A percentile compares a stretch with the other conserved stretches of the same genome.
phyloP scores from a whole-genome alignment of 2,888 invertebrate species.

The Troglohyphantes excavatus region DNA sequence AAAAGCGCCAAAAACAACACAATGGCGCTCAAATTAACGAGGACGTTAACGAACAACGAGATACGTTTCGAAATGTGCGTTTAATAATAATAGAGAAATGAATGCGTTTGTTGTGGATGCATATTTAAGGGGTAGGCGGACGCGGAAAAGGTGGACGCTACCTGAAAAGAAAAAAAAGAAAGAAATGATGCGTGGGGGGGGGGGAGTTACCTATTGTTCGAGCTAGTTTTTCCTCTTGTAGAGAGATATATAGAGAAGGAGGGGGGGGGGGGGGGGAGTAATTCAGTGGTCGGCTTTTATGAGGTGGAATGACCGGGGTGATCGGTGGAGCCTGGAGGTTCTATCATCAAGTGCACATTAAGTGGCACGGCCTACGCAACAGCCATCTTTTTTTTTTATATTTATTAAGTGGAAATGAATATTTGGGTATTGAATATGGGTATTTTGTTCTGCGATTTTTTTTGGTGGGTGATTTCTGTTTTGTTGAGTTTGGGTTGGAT shows the following conservation, averaged over 20 bases:
- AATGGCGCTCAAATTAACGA: not conserved
- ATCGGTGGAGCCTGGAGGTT: slow-evolving; percentile 48
- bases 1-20: not conserved
- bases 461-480: too few species aligned
- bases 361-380: not conserved
- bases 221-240: slow-evolving; percentile 50
- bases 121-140: slow-evolving; percentile 26
- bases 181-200: not conserved
- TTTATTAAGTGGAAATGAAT: not conserved
- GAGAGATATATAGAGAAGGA: not conserved
- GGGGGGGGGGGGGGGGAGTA: slow-evolving; percentile 2
- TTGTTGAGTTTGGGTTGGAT: too few species aligned
- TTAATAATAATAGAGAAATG: slow-evolving; percentile 23
- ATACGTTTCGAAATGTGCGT: slow-evolving; percentile 31
- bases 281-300: slow-evolving; percentile 54
- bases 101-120: slow-evolving; percentile 36
- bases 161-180: slow-evolving; percentile 3
- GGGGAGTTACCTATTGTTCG: slow-evolving; percentile 45
- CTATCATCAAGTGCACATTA: slow-evolving; percentile 36
- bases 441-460: too few species aligned
- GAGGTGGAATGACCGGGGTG: slow-evolving; percentile 71
- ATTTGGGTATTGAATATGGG: not conserved
- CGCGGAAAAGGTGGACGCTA: slow-evolving; percentile 36
- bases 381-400: not conserved
- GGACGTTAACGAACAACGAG: not conserved